Evolutionary conservation across 2,113 vertebrate genomes (phyloP), one percentile per base, ranked within the genome.

Genomic region (Atractosteus spatula): DNA sequence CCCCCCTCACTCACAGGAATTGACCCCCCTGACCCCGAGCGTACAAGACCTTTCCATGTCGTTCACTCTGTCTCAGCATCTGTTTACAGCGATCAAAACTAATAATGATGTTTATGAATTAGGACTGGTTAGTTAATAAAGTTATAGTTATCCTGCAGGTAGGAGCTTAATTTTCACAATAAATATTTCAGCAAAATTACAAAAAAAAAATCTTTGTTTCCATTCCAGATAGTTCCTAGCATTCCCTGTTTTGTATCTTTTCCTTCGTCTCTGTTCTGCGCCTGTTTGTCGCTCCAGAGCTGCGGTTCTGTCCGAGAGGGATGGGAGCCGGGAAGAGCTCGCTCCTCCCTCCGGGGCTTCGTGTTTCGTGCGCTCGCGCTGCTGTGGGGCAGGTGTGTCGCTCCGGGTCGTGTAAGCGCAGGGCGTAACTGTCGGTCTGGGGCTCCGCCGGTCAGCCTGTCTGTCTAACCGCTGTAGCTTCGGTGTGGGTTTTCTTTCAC

Each of bases 1-100:
- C 17, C 67, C 14, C 16, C 70, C 67, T 3, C 70, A 93, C 97
- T 85, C 80, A 99, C 97, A 99, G 89, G 84, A 99, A 99, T 5
- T 99, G 97, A 17, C 84, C 95, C 71, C 97, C 97, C 66, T 99
- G 97, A n/a, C 29, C 29, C 29, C 29, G 2, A 29, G 29, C 29
- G 29, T 29, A 29, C 29, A 29, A 29, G 29, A 29, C 29, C 29
- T 29, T 29, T 29, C 29, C 29, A 29, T 29, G 2, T 29, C 1
- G 29, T 29, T 29, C 29, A 29, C 29, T 29, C 29, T 29, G 29
- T 29, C 29, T 29, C 1, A 29, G 29, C 29, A 29, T 29, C 29
- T 29, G 29, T 29, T 29, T 29, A 29, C 29, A 29, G 29, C 29
- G 2, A 29, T 29, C 29, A 29, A 29, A 29, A 29, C 29, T 29